Evolutionary conservation across 2,888 invertebrate genomes (phyloP).

Genomic region (Rhagonycha lutea): DNA sequence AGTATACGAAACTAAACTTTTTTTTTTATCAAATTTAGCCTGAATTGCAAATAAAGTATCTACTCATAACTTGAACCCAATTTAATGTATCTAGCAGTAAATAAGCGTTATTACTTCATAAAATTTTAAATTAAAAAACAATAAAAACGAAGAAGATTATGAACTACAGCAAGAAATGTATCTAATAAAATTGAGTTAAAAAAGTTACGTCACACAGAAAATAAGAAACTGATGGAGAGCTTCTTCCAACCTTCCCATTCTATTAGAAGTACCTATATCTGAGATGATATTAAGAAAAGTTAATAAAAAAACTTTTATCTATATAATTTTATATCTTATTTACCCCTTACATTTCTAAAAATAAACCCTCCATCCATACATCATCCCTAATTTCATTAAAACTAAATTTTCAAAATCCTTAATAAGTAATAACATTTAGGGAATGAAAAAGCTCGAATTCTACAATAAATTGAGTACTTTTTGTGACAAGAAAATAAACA

Average conservation of each 20-base stretch:
- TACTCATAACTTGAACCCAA: background rate
- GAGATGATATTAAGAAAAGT: background rate
- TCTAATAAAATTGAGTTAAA: background rate
- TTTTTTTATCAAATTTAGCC: no score
- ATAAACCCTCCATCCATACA: background rate
- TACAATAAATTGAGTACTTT: background rate
- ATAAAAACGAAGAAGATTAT: background rate
- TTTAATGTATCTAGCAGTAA: background rate
- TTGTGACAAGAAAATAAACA: conserved; percentile 19
- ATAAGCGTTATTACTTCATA: background rate
- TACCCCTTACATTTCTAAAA: background rate
- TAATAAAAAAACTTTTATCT: conserved; percentile 3
- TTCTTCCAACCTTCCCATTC: background rate
- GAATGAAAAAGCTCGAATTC: background rate
- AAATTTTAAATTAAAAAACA: background rate
- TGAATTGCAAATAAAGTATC: no score
- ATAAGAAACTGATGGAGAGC: background rate
- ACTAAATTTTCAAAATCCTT: background rate
- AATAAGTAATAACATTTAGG: background rate
- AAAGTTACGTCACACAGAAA: background rate
- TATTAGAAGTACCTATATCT: conserved; percentile 1
- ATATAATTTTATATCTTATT: background rate
- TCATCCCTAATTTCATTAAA: background rate
- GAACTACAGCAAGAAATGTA: background rate
- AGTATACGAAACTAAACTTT: background rate